Evolutionary conservation across 1,140 invertebrate species (phyloP).

Genomic region (Drosophila melanica): DNA sequence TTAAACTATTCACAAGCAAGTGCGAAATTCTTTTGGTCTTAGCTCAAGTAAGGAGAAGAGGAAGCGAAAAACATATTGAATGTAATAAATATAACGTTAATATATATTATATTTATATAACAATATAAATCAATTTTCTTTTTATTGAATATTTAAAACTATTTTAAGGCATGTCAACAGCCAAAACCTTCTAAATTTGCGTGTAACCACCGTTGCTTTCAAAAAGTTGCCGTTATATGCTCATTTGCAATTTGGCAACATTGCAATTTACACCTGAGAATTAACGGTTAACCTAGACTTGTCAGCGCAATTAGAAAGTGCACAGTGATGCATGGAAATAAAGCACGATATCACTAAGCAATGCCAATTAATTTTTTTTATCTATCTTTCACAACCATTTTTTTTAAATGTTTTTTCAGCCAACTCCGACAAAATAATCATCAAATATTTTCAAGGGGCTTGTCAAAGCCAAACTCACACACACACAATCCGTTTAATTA

Average conservation of each 20-base stretch:
- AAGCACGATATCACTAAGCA: constrained; percentile 14
- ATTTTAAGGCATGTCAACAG: too few species aligned
- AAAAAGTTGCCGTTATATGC: too few species aligned
- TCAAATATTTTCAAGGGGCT: not conserved
- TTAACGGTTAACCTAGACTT: not conserved
- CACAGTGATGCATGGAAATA: constrained; percentile 35
- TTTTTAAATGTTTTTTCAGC: not conserved
- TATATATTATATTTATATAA: too few species aligned
- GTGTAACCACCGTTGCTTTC: too few species aligned
- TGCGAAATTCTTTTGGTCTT: not conserved
- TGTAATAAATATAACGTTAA: too few species aligned
- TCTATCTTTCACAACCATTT: not conserved
- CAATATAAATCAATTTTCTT: too few species aligned
- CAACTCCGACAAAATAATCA: too few species aligned
- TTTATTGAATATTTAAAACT: too few species aligned
- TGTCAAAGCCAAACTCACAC: constrained; percentile 10
- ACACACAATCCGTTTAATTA: constrained; percentile 8
- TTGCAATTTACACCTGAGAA: constrained; percentile 13
- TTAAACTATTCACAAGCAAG: not conserved
- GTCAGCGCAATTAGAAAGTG: constrained; percentile 33
- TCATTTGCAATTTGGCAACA: constrained; percentile 31
- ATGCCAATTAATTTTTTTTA: not conserved
- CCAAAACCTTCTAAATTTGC: too few species aligned
- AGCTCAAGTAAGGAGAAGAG: too few species aligned
- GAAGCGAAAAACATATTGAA: too few species aligned